Percentiles rank a stretch among this genome's conserved stretches.
phyloP scores from a whole-genome alignment of 2,888 invertebrate species.

The Lithophane semibrunnea region DNA sequence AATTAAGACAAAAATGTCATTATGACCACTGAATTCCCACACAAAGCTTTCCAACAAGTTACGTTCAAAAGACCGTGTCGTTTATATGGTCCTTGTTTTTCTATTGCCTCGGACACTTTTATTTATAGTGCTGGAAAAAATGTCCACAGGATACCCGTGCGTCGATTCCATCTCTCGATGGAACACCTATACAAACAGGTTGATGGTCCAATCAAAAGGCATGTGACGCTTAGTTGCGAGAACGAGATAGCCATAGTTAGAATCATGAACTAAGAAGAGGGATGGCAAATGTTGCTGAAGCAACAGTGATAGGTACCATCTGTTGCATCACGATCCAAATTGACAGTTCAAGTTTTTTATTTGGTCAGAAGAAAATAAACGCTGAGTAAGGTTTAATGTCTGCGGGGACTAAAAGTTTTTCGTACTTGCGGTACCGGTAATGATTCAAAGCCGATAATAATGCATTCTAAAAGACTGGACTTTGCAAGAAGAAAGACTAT shows the following conservation, averaged over 20 bases:
- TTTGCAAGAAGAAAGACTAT: conserved; percentile 18
- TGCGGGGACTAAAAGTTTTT: conserved; percentile 33
- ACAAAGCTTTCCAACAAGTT: conserved; percentile 57
- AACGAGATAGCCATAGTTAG: conserved; percentile 69
- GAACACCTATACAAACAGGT: conserved; percentile 76
- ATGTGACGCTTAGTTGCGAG: conserved; percentile 67
- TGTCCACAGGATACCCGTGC: conserved; percentile 49
- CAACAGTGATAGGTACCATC: conserved; percentile 42
- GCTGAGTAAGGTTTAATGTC: conserved; percentile 36
- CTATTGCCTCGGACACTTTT: conserved; percentile 42
- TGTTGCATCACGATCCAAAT: conserved; percentile 57
- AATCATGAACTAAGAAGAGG: conserved; percentile 63
- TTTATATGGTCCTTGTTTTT: conserved; percentile 51
- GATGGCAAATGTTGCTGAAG: conserved; percentile 65
- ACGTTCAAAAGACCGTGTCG: conserved; percentile 47
- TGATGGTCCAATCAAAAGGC: conserved; percentile 81
- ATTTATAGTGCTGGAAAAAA: conserved; percentile 56
- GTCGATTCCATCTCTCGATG: conserved; percentile 49
- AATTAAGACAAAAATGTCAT: conserved; percentile 78
- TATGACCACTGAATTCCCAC: conserved; percentile 72
- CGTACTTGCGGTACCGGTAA: conserved; percentile 30
- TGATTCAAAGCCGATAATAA: conserved; percentile 30
- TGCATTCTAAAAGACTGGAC: conserved; percentile 3
- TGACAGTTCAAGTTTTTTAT: conserved; percentile 62
- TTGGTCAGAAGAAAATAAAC: conserved; percentile 44